Evolutionary conservation across 2,113 vertebrate species (phyloP), one percentile per base, ranked within the genome.

Genomic region (Mirza zaza): DNA sequence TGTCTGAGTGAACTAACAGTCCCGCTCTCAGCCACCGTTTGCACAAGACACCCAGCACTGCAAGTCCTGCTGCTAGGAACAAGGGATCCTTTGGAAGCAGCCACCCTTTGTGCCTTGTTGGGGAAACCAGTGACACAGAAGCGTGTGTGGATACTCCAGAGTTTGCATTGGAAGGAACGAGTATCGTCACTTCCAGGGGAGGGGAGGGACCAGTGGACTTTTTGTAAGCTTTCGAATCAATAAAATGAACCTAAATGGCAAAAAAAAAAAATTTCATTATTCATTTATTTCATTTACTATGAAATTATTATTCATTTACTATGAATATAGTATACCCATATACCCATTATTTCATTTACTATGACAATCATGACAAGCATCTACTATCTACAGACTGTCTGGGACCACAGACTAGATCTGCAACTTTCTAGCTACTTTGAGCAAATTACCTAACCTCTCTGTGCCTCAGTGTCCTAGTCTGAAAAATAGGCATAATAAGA

Each of bases 81-180:
- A 96, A 97, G 98, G 97, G 98, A 96, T 65, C 97, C 87, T 98
- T 96, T 75, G 97, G 97, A 97, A 98, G 98, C 98, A 98, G 97
- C 98, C 97, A 98, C 97, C 98, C 97, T 98, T 98, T 98, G 98
- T 99, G 98, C 98, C 98, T 99, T 99, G 98, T 96, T 96, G 91
- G 96, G 98, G 96, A 94, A 97, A 77, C 92, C 98, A 25, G 90
- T 94, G 97, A 98, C 50, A 92, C 87, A 90, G 96, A 98, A 96
- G 71, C 65, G 36, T 84, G 87, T 65, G 96, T 95, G 94, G 87
- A 96, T 75, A 48, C 95, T 84, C 65, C 83, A 21, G 87, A 94
- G 91, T 97, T 91, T 85, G 93, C 94, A 45, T 57, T 15, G 91
- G 97, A 96, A 93, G 87, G 85, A 90, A 95, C 50, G 86, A 82